These are phyloP conservation scores for Netelia fuscicornis DNA, from an alignment of 2,888 invertebrate genomes.

Conservation along the genomic window DNA sequence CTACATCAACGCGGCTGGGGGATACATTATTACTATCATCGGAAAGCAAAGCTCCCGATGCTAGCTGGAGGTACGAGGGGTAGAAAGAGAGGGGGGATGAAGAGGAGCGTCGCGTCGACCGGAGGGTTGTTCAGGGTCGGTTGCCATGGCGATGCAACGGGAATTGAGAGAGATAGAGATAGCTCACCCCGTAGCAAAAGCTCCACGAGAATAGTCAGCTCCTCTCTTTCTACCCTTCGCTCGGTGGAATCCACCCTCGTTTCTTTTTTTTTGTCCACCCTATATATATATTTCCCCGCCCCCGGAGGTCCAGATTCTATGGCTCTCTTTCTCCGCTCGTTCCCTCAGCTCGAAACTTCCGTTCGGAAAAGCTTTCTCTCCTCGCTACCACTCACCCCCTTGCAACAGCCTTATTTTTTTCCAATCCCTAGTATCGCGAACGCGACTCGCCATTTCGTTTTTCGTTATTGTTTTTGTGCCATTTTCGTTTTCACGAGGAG, in stretches of 20 bases:
- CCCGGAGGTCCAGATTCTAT: constrained; percentile 58
- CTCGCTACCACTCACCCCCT: constrained; percentile 16
- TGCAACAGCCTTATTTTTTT: constrained; percentile 59
- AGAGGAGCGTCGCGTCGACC: constrained; percentile 77
- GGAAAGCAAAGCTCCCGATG: constrained; percentile 81
- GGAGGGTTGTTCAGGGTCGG: constrained; percentile 82
- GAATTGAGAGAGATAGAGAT: constrained; percentile 66
- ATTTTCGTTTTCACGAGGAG: constrained; percentile 60
- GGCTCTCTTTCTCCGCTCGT: constrained; percentile 73
- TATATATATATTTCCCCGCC: constrained; percentile 17
- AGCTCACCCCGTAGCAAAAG: constrained; percentile 74
- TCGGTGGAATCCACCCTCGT: constrained; percentile 65
- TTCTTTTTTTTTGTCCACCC: constrained; percentile 65
- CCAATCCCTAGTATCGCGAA: constrained; percentile 37
- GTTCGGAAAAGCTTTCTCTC: constrained; percentile 55
- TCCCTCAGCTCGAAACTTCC: constrained; percentile 52
- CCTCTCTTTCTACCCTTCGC: constrained; percentile 39
- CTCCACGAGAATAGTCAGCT: constrained; percentile 65
- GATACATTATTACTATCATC: constrained; percentile 83
- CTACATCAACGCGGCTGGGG: constrained; percentile 80
- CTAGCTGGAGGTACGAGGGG: constrained; percentile 32
- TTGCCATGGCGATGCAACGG: constrained; percentile 81
- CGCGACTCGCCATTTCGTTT: constrained; percentile 55
- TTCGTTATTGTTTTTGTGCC: constrained; percentile 61
- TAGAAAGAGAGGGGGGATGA: constrained; percentile 23